Evolutionary conservation across 2,797 vertebrate genomes (phyloP), one percentile per base, ranked within the genome.

Genomic region (Poeciliopsis presidionis): DNA sequence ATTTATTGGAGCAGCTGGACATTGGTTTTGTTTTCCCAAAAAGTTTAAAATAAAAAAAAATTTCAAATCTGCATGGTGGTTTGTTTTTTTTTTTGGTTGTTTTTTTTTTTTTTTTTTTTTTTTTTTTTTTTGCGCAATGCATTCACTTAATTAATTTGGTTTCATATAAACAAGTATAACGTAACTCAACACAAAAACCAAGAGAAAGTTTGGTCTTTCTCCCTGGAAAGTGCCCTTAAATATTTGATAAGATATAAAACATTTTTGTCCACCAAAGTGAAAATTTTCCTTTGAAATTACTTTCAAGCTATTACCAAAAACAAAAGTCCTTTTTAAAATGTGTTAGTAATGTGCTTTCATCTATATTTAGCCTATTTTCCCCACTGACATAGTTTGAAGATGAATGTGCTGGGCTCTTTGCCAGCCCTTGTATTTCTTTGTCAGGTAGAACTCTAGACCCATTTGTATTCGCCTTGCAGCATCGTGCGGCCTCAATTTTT

Each of bases 341-440:
- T 79, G 75, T 81, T 82, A 72, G 18, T 14, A 5, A 12, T 2
- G 0, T 45, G 6, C 30, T 22, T 51, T 25, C 49, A 77, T 43
- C 30, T 81, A 67, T 84, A 41, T 75, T 79, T 72, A 67, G 70
- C 25, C 33, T 61, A 5, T 69, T 13, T 41, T 79, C 70, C 86
- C 59, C 28, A 8, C 28, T 73, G 69, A 43, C 25, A 51, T 39
- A 55, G 65, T 14, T 74, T 81, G 6, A 55, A 30, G 20, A 25
- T 25, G 84, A 77, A 83, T 84, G 43, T 5, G 51, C 55, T 46
- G 78, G 85, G 86, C 85, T 36, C 22, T 25, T 69, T 7, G 86
- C 89, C 88, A 88, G 69, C 16, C 0, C 55, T 77, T 8, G 55
- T 79, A n/a, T 85, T 83, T 79, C 39, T 73, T 77, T 73, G 33